Percentiles rank a stretch among this genome's conserved stretches.
phyloP scores from a whole-genome alignment of 2,113 vertebrate genomes.

The Laticauda colubrina region DNA sequence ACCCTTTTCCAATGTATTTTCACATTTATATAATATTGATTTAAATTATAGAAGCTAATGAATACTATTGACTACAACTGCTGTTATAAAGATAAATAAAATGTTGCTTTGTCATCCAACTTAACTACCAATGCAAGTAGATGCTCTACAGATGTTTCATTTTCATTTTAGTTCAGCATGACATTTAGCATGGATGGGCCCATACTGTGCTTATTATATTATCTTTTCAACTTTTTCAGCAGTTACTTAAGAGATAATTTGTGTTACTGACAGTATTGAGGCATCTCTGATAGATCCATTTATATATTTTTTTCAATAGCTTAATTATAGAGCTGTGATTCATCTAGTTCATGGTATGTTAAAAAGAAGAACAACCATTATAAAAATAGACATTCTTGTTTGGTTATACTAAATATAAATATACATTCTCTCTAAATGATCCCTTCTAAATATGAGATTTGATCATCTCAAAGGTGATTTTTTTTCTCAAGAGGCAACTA shows the following conservation, averaged over 20 bases:
- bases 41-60: background rate
- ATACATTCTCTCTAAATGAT: conserved; percentile 3
- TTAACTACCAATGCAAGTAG: background rate
- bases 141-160: background rate
- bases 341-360: conserved; percentile 37
- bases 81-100: background rate
- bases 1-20: conserved; percentile 1
- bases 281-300: conserved; percentile 23
- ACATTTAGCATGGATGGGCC: background rate
- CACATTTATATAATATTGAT: background rate
- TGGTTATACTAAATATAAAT: conserved; percentile 12
- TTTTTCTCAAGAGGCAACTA: no score
- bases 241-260: conserved; percentile 36
- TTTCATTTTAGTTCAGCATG: conserved; percentile 19
- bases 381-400: conserved; percentile 25
- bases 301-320: conserved; percentile 35
- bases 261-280: conserved; percentile 31
- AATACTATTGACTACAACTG: background rate
- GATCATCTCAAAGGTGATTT: background rate
- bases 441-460: background rate
- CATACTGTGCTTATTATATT: background rate
- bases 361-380: conserved; percentile 36
- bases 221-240: conserved; percentile 3
- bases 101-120: background rate
- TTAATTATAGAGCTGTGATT: conserved; percentile 46